Base-by-base conservation (phyloP, 2,888 invertebrate species). In the Torymus aiolomorphi region DNA sequence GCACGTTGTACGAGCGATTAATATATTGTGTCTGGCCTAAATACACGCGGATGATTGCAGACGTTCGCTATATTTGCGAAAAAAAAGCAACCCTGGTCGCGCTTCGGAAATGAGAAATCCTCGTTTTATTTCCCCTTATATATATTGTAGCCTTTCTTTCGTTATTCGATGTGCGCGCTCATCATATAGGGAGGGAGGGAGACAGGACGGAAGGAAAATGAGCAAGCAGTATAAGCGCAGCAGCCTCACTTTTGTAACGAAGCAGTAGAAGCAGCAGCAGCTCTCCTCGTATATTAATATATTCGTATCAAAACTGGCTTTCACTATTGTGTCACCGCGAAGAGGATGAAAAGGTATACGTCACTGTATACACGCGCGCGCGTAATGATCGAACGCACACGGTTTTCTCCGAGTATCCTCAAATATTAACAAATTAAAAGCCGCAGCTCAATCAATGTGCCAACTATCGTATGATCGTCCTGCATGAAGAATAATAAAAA, bases 401-500 rank as follows among this genome's bases (percentile, higher is more conserved):
- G 42, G 5, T 42, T 42, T 8, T 42, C 8, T 42, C 42, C 42
- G 5, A 42, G 42, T 42, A 42, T 42, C 42, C 42, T 42, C 8
- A 10, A 42, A 42, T 42, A 42, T 42, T 42, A 42, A 42, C 42
- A 42, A 42, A 42, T 42, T 42, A 8, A 42, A 31, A 42, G 42
- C 42, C 42, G n/a, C 67, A 66, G 61, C 20, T 72, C 59, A 84
- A 42, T 85, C 82, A 83, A 83, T 86, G 85, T 86, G 84, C 84
- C 84, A 86, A 85, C 83, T 85, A 83, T 83, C 59, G 75, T 83
- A 76, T 83, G 82, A 84, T 83, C 63, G 70, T 83, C 73, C 69
- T 84, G 77, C 73, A 83, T 83, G 67, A 70, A 63, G 80, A 67
- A 72, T 61, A 71, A 51, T 52, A 67, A 52, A 78, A 70, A 76